A percentile compares a stretch with the other conserved stretches of the same genome.
phyloP scores from a whole-genome alignment of 2,888 invertebrate species.

The Chloroclystis v-ata region DNA sequence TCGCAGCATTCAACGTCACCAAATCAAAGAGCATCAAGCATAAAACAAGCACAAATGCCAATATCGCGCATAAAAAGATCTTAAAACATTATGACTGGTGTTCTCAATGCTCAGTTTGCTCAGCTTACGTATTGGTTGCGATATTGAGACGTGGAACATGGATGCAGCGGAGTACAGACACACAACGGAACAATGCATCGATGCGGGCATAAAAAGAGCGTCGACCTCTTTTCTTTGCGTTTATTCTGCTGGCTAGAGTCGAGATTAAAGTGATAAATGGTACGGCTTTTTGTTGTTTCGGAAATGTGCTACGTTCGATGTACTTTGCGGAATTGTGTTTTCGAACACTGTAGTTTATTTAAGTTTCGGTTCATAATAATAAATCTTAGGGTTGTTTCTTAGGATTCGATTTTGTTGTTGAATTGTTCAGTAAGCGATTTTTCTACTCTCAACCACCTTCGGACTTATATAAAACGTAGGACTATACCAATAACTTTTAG shows the following conservation, averaged over 20 bases:
- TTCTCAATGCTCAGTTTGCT: too few relatives aligned
- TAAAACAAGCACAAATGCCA: too few relatives aligned
- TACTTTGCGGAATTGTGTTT: not conserved
- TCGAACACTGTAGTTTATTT: too few relatives aligned
- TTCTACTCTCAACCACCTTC: too few relatives aligned
- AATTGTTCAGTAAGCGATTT: too few relatives aligned
- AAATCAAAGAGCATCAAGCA: not conserved
- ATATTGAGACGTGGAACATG: conserved; percentile 23
- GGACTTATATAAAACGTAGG: too few relatives aligned
- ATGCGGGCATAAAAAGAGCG: conserved; percentile 15
- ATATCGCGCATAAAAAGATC: too few relatives aligned
- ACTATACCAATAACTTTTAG: too few relatives aligned
- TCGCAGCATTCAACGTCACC: not conserved
- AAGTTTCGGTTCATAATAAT: too few relatives aligned
- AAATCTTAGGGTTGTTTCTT: too few relatives aligned
- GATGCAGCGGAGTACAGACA: conserved; percentile 9
- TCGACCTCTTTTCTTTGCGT: conserved; percentile 13
- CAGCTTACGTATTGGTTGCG: conserved; percentile 10
- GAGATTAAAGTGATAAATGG: conserved; percentile 19
- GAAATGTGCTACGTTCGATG: not conserved
- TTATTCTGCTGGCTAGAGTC: conserved; percentile 5
- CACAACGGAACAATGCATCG: conserved; percentile 15
- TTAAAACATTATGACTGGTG: conserved; percentile 5
- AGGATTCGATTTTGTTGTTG: too few relatives aligned
- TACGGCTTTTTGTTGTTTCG: conserved; percentile 1